These are phyloP conservation scores for Clarias fuscus DNA, from an alignment of 2,797 vertebrate species.

Conservation along the genomic window DNA sequence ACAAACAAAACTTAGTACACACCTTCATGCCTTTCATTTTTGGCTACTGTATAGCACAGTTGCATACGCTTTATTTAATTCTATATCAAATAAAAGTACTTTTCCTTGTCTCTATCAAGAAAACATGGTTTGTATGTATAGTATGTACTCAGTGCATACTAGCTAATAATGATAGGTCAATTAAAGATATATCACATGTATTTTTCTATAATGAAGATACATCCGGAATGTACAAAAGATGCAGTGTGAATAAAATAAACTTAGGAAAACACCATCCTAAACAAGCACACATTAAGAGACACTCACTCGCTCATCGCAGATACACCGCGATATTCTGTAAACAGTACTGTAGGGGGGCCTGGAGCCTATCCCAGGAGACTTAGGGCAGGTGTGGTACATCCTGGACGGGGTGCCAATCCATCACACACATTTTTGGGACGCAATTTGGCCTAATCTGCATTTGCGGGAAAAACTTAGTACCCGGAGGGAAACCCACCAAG, in stretches of 20 bases:
- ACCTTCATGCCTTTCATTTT: neutral
- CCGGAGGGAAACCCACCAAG: too few relatives aligned
- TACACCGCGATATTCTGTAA: too few relatives aligned
- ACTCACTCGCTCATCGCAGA: too few relatives aligned
- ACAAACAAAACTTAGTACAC: constrained; percentile 8
- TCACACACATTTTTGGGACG: too few relatives aligned
- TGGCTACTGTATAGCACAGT: neutral
- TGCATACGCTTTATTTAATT: neutral
- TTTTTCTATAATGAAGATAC: neutral
- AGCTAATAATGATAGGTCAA: neutral
- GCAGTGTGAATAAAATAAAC: neutral
- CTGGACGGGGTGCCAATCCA: too few relatives aligned
- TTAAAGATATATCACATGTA: neutral
- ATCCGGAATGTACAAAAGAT: neutral
- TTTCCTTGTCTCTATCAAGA: neutral
- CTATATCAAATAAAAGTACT: neutral
- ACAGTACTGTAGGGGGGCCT: too few relatives aligned
- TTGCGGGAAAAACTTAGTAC: too few relatives aligned
- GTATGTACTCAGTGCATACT: neutral
- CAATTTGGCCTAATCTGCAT: too few relatives aligned
- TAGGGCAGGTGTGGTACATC: too few relatives aligned
- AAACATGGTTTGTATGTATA: neutral
- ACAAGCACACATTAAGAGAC: neutral
- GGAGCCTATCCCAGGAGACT: too few relatives aligned
- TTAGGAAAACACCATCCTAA: neutral